These are phyloP conservation scores for Plutomurus gul DNA, from an alignment of 1,140 invertebrate genomes.

Conservation along the genomic window DNA sequence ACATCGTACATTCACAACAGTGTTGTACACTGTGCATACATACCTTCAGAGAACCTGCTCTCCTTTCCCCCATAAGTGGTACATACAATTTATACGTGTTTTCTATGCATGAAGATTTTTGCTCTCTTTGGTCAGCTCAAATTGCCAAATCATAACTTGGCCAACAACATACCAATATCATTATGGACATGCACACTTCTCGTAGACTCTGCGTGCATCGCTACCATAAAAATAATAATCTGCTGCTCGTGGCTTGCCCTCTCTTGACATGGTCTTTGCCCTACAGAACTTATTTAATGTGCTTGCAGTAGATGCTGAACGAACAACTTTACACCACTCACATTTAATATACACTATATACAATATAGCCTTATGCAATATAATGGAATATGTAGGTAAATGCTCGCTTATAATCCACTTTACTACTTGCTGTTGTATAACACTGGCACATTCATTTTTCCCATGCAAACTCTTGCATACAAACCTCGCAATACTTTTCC, in stretches of 20 bases:
- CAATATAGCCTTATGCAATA: too few relatives aligned
- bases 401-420: neutral
- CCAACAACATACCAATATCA: slow-evolving; percentile 33
- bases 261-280: neutral
- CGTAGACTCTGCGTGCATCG: slow-evolving; percentile 33
- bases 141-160: slow-evolving; percentile 37
- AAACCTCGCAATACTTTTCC: too few relatives aligned
- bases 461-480: neutral
- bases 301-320: slow-evolving; percentile 5
- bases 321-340: slow-evolving; percentile 1
- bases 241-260: neutral
- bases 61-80: neutral
- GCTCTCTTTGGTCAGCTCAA: slow-evolving; percentile 27
- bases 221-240: slow-evolving; percentile 39
- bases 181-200: slow-evolving; percentile 38
- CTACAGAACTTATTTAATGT: slow-evolving; percentile 11
- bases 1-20: neutral
- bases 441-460: neutral
- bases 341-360: neutral
- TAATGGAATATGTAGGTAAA: too few relatives aligned
- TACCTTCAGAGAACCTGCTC: neutral
- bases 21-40: neutral
- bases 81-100: neutral
- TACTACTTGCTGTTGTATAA: neutral
- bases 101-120: slow-evolving; percentile 11